Base-by-base conservation (phyloP, 2,113 vertebrate species). In the Hemichromis elongatus region DNA sequence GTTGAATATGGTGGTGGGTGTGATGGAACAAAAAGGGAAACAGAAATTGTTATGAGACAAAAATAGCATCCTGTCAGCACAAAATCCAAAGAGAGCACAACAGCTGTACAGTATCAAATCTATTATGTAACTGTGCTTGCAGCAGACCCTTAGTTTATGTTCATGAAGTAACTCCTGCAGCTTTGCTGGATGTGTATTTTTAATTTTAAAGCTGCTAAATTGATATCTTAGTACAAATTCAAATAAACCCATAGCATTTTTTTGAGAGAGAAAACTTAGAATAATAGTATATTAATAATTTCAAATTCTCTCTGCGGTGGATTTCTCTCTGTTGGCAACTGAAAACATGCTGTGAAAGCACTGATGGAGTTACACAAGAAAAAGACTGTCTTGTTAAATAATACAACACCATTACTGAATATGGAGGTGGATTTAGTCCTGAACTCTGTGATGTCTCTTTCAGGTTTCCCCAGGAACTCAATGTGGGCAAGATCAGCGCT, bases 401-500 rank as follows among this genome's bases (percentile, higher is more conserved):
- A 83, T 86, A 61, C 7, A 85, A 30, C 19, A 35, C 3, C 24
- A 77, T 70, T 73, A 54, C 45, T 85, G 42, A 14, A 47, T 61
- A 14, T 30, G 40, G 55, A 86, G 40, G 21, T 80, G 52, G 14
- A 59, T 88, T 82, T 59, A 83, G 80, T 19, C 16, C 24, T 63
- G 42, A 86, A 19, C 12, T 4, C 68, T 84, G 59, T 37, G 5
- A 52, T 83, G 18, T 73, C 79, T 80, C 86, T 79, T 35, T 19
- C 84, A 98, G 98, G 95, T 98, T 98, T 86, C 98, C 97, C 21
- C 98, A 98, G 92, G 98, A 98, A 77, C 95, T 99, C 84, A 99
- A 99, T 0, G 98, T 99, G 88, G 99, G 99, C 19, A 99, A 98
- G 94, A 99, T 99, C 95, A 99, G 99, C 0, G 98, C 99, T 0